These are phyloP conservation scores for Caiman crocodilus DNA, from an alignment of 2,797 vertebrate genomes.

Conservation along the genomic window DNA sequence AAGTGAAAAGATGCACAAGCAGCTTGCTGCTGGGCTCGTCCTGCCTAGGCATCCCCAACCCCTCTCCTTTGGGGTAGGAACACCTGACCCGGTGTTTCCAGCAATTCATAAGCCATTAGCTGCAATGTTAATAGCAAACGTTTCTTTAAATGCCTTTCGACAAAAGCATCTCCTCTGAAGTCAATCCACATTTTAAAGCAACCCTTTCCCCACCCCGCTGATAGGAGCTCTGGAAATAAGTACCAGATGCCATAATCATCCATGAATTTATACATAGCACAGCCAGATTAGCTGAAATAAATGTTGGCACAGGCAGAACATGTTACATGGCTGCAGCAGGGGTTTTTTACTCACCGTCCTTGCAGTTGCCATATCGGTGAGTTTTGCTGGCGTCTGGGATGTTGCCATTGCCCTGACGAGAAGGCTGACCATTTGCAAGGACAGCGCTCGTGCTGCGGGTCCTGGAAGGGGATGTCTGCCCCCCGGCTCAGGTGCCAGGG, in stretches of 20 bases:
- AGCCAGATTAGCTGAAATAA: neutral
- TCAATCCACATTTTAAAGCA: neutral
- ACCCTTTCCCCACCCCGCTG: neutral
- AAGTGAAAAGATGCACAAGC: accelerated
- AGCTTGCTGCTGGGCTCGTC: accelerated
- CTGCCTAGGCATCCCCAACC: accelerated
- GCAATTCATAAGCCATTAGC: accelerated
- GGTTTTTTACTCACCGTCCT: neutral
- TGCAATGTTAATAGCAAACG: accelerated
- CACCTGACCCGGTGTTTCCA: neutral
- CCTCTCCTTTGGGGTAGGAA: accelerated
- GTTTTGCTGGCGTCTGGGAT: neutral
- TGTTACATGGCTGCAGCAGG: neutral
- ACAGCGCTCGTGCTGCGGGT: neutral
- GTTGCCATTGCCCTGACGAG: neutral
- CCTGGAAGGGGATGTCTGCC: too few relatives aligned
- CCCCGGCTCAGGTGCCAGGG: too few relatives aligned
- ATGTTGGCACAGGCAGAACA: neutral
- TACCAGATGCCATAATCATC: neutral
- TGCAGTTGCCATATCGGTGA: neutral
- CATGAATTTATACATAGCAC: accelerated
- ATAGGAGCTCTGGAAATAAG: neutral
- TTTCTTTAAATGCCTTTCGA: neutral
- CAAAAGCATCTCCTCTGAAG: neutral
- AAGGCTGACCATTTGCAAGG: neutral